Conservation (phyloP, 2,113 vertebrate genomes). For the Ameiurus melas region DNA sequence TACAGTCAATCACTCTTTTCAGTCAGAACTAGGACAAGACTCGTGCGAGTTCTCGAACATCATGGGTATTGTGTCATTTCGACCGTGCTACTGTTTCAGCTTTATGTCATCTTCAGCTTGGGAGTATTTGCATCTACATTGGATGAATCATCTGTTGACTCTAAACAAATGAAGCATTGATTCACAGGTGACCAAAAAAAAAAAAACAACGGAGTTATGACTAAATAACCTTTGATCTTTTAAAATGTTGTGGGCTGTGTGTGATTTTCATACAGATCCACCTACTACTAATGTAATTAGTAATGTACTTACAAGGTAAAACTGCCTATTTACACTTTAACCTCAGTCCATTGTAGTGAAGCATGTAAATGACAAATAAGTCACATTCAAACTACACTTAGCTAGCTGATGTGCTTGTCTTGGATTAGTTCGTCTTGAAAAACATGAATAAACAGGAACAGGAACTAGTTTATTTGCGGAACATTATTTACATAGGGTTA, state of each 20-base stretch:
- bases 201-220: too few species aligned
- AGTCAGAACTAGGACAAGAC: not conserved
- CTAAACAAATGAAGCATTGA: slow-evolving; percentile 1
- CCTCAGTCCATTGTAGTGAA: not conserved
- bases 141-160: not conserved
- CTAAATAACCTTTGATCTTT: not conserved
- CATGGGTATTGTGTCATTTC: not conserved
- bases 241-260: not conserved
- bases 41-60: not conserved
- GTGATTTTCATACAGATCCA: not conserved
- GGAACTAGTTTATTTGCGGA: not conserved
- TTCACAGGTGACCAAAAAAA: not conserved
- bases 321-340: not conserved
- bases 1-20: not conserved
- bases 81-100: not conserved
- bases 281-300: not conserved
- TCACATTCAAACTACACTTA: not conserved
- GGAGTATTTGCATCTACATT: not conserved
- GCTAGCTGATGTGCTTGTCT: not conserved
- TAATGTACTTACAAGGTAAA: not conserved
- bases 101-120: not conserved
- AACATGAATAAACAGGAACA: not conserved
- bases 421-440: not conserved
- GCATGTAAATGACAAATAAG: not conserved
- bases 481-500: not conserved